Evolutionary conservation across 2,113 vertebrate genomes (phyloP).

Genomic region (Hassar affinis): DNA sequence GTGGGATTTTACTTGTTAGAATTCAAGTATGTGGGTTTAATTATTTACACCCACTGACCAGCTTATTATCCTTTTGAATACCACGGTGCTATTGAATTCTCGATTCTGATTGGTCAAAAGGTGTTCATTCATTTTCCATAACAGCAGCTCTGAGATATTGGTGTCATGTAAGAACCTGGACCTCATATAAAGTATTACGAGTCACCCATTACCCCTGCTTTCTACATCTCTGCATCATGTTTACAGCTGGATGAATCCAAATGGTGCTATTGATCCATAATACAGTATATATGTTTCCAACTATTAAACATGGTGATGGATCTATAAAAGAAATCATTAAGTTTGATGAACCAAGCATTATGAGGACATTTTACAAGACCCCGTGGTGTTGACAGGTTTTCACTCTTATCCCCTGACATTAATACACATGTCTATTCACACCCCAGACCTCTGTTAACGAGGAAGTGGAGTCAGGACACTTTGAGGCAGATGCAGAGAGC

Average conservation of each 20-base stretch:
- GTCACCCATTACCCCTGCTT: background rate
- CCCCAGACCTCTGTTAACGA: background rate
- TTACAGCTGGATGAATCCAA: background rate
- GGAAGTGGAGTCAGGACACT: constrained; percentile 25
- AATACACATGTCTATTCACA: background rate
- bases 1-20: background rate
- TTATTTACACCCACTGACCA: background rate
- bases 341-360: background rate
- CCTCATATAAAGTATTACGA: background rate
- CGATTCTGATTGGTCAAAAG: background rate
- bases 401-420: background rate
- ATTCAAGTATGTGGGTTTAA: background rate
- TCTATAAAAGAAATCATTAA: background rate
- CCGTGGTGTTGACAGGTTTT: background rate
- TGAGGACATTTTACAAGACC: background rate
- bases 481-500: constrained; percentile 48
- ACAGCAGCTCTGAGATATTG: background rate
- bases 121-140: background rate
- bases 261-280: background rate
- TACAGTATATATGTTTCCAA: background rate
- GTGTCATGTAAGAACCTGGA: background rate
- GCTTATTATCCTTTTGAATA: background rate
- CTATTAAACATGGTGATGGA: background rate
- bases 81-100: background rate
- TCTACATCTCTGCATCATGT: background rate